Conservation (phyloP, 2,797 vertebrate species). For the Microctenopoma steveboyesi region DNA sequence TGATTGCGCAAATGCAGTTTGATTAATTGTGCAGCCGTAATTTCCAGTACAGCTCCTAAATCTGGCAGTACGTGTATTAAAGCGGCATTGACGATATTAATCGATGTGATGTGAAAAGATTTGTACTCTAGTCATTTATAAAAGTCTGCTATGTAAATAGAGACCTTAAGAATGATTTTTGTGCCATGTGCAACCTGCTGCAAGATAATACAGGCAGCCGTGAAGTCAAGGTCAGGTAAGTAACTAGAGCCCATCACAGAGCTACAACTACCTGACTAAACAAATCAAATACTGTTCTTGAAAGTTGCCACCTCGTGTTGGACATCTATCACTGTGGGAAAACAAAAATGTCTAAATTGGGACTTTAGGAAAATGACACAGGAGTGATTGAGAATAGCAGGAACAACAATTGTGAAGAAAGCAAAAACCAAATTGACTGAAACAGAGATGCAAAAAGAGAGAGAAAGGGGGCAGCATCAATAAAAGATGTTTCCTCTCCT, state of each 20-base stretch:
- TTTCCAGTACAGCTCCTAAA: neutral
- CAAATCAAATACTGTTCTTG: constrained; percentile 3
- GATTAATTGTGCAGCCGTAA: too few relatives aligned
- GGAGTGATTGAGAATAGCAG: constrained; percentile 20
- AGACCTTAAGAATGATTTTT: too few relatives aligned
- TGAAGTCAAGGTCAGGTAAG: constrained; percentile 45
- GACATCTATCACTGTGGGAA: constrained; percentile 33
- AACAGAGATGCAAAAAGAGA: constrained; percentile 38
- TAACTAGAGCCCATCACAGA: constrained; percentile 7
- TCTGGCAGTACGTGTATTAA: neutral
- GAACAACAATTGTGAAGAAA: constrained; percentile 49
- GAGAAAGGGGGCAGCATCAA: constrained; percentile 55
- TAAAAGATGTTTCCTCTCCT: constrained; percentile 70
- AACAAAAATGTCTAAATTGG: constrained; percentile 20
- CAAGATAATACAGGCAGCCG: constrained; percentile 9
- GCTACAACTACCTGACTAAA: constrained; percentile 9
- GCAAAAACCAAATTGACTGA: constrained; percentile 55
- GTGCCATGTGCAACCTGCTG: constrained; percentile 1
- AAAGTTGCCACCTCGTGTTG: constrained; percentile 18
- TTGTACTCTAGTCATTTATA: neutral
- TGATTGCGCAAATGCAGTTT: too few relatives aligned
- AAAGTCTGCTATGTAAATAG: too few relatives aligned
- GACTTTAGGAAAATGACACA: constrained; percentile 30
- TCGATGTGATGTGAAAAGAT: constrained; percentile 15
- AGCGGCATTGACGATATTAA: neutral